These are phyloP conservation scores for Contarinia nasturtii DNA, from an alignment of 1,140 invertebrate species.

Conservation along the genomic window DNA sequence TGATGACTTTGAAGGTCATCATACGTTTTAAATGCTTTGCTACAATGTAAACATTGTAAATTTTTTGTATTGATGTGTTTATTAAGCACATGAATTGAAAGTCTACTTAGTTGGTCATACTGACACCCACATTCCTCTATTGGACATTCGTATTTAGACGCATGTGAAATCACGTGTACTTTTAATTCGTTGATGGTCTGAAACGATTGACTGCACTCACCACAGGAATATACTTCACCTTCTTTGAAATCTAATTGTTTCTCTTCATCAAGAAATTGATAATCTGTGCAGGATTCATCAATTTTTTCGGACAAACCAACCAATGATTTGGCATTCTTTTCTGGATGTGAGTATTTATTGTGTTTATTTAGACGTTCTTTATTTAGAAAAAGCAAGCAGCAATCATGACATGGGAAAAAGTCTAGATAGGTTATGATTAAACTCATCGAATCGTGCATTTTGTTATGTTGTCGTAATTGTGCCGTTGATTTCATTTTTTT, in stretches of 20 bases:
- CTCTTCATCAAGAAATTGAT: conserved; percentile 1
- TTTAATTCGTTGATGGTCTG: background rate
- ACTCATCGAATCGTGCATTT: background rate
- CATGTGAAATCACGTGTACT: background rate
- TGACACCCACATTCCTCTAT: background rate
- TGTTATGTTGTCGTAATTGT: background rate
- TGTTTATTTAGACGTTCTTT: background rate
- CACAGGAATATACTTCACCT: background rate
- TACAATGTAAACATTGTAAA: background rate
- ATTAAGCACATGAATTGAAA: background rate
- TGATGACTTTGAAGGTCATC: background rate
- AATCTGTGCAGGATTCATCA: conserved; percentile 1
- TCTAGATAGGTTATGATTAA: background rate
- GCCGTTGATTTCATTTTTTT: background rate
- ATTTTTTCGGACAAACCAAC: background rate
- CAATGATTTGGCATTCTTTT: background rate
- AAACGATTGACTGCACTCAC: background rate
- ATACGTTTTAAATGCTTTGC: background rate
- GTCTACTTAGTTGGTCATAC: background rate
- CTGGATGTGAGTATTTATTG: background rate
- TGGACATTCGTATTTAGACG: background rate
- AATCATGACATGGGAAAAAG: background rate
- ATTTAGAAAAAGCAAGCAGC: background rate
- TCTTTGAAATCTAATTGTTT: background rate
- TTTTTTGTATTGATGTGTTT: background rate